Conservation (phyloP, 2,113 vertebrate species). For the Danio rerio region GRCz12tu NC_133187.1:41630501-41631000, state of each 20-base stretch:
- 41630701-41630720: slow-evolving; percentile 3
- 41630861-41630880: slow-evolving; percentile 60
- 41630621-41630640: slow-evolving; percentile 11
- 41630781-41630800: slow-evolving; percentile 72
- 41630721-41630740: slow-evolving; percentile 1
- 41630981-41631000: slow-evolving; percentile 81
- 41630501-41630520: too few species aligned
- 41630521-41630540: not conserved
- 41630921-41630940: slow-evolving; percentile 75
- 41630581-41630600: not conserved
- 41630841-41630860: slow-evolving; percentile 58
- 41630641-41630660: slow-evolving; percentile 18
- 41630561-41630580: too few species aligned
- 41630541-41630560: slow-evolving; percentile 3
- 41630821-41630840: slow-evolving; percentile 67
- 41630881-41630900: slow-evolving; percentile 68
- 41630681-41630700: slow-evolving; percentile 28
- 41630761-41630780: slow-evolving; percentile 53
- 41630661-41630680: slow-evolving; percentile 40
- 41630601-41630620: slow-evolving; percentile 19
- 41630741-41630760: slow-evolving; percentile 12
- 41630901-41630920: slow-evolving; percentile 70
- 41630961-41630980: slow-evolving; percentile 82
- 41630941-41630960: slow-evolving; percentile 81
- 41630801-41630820: slow-evolving; percentile 68